Conservation (phyloP, 1,140 invertebrate species). For the Berghia stephanieae region DNA sequence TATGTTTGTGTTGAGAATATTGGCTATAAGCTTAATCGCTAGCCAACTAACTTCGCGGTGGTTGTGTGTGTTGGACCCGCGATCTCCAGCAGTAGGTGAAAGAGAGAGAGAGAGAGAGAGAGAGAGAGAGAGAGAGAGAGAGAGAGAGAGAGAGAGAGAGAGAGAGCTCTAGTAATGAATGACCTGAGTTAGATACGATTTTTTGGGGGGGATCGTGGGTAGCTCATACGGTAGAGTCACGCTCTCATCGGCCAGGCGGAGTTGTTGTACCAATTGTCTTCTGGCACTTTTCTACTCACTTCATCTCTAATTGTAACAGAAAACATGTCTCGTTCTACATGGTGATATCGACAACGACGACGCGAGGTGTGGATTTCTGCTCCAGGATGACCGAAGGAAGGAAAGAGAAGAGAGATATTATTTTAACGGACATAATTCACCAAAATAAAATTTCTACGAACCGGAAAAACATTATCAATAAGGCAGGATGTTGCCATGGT, state of each 20-base stretch:
- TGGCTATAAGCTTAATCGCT: too few species aligned
- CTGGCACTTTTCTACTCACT: not conserved
- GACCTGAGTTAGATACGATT: constrained; percentile 9
- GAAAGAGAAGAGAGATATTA: too few species aligned
- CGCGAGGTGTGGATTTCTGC: too few species aligned
- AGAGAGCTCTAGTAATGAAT: not conserved
- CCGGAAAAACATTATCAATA: not conserved
- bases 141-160: not conserved
- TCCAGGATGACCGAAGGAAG: too few species aligned
- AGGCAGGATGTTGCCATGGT: constrained; percentile 18
- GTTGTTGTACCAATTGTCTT: not conserved
- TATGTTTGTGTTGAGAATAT: too few species aligned
- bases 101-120: too few species aligned
- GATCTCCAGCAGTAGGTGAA: too few species aligned
- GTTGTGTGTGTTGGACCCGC: too few species aligned
- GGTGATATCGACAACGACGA: not conserved
- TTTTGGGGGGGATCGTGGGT: too few species aligned
- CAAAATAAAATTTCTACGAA: not conserved
- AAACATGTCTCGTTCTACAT: not conserved
- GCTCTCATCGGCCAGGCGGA: not conserved
- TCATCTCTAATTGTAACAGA: not conserved
- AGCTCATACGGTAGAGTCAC: too few species aligned
- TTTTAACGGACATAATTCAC: too few species aligned
- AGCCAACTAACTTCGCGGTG: too few species aligned
- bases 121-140: not conserved